Evolutionary conservation across 2,113 vertebrate species (phyloP).

Genomic region (Oreochromis tanganicae): DNA sequence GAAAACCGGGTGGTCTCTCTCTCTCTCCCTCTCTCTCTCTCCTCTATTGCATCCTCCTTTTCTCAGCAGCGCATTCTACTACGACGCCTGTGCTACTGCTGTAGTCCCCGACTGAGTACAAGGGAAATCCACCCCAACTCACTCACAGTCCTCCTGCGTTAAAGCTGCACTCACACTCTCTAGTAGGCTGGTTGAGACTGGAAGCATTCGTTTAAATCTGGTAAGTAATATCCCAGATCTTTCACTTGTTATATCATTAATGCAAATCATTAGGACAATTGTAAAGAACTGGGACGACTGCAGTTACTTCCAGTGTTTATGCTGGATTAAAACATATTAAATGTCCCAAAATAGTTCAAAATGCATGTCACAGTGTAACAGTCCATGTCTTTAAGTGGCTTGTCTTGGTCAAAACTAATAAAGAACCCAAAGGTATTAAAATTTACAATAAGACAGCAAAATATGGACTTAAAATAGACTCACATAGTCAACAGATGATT

Average conservation of each 20-base stretch:
- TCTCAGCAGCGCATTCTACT: conserved; percentile 52
- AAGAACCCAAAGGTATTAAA: not conserved
- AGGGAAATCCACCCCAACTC: conserved; percentile 43
- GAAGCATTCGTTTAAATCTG: not conserved
- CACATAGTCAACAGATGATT: not conserved
- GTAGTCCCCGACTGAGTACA: conserved; percentile 16
- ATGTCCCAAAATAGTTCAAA: not conserved
- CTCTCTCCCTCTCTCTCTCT: not conserved
- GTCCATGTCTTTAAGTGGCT: not conserved
- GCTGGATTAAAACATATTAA: not conserved
- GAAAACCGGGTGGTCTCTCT: conserved; percentile 1
- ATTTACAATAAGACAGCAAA: not conserved
- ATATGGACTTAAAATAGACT: not conserved
- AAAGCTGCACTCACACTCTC: not conserved
- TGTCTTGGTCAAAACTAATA: not conserved
- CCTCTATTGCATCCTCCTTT: not conserved
- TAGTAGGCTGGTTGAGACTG: not conserved
- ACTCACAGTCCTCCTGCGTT: not conserved
- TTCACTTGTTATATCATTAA: not conserved
- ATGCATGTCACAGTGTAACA: not conserved
- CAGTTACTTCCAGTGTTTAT: not conserved
- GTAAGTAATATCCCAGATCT: not conserved
- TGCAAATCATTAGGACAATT: not conserved
- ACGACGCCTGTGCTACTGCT: conserved; percentile 11
- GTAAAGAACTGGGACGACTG: not conserved